These are phyloP conservation scores for Thunnus thynnus DNA, from an alignment of 2,113 vertebrate species.

Conservation along the genomic window DNA sequence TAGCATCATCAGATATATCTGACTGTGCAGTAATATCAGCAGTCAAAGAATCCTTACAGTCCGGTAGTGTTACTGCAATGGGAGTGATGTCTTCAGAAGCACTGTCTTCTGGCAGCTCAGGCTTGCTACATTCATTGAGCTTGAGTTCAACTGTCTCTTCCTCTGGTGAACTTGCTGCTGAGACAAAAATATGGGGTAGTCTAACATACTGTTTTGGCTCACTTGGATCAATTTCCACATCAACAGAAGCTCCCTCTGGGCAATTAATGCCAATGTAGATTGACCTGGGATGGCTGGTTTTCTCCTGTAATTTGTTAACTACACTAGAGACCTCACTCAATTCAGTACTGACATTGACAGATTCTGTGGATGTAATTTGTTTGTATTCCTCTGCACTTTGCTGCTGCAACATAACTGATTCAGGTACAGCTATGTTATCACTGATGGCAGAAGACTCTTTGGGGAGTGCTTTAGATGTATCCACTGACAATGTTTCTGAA, in stretches of 20 bases:
- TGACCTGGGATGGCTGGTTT: constrained; percentile 42
- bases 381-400: constrained; percentile 27
- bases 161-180: constrained; percentile 81
- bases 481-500: constrained; percentile 24
- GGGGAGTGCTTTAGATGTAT: constrained; percentile 1
- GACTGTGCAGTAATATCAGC: constrained; percentile 9
- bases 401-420: constrained; percentile 28
- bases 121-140: neutral
- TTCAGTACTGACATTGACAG: neutral
- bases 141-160: constrained; percentile 64
- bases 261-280: constrained; percentile 74
- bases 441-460: neutral
- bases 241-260: constrained; percentile 36
- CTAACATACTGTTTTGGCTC: constrained; percentile 58
- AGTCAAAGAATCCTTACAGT: constrained; percentile 34
- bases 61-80: neutral
- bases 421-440: neutral
- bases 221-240: constrained; percentile 33
- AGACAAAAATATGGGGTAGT: constrained; percentile 81
- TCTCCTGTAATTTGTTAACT: constrained; percentile 11
- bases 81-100: constrained; percentile 24
- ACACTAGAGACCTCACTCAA: neutral
- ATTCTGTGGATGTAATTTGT: constrained; percentile 6
- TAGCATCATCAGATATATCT: constrained; percentile 13
- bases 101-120: constrained; percentile 30